Conservation (phyloP, 1,140 invertebrate species). For the Marisa cornuarietis region DNA sequence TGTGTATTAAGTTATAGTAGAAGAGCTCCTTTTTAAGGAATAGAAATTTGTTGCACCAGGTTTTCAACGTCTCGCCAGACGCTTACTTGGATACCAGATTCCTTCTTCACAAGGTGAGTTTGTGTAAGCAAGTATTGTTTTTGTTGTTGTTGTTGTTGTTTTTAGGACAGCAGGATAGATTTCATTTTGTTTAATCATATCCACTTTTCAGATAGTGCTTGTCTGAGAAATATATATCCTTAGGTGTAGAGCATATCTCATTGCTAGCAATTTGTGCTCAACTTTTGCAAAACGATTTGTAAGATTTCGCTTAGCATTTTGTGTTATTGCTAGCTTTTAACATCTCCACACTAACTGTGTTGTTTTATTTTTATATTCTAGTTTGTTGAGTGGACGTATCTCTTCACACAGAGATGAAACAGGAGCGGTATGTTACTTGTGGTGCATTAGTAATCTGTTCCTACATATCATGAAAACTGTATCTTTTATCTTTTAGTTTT, state of each 20-base stretch:
- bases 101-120: constrained; percentile 73
- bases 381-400: constrained; percentile 89
- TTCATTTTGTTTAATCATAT: neutral
- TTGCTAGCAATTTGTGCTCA: neutral
- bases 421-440: constrained; percentile 74
- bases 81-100: constrained; percentile 81
- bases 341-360: neutral
- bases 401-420: constrained; percentile 90
- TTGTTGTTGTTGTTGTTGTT: too few relatives aligned
- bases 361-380: constrained; percentile 78
- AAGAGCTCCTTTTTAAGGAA: neutral
- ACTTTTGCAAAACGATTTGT: neutral
- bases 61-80: constrained; percentile 96
- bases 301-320: constrained; percentile 1
- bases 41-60: constrained; percentile 69
- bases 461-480: too few relatives aligned
- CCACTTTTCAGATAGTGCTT: neutral
- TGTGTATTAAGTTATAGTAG: neutral
- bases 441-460: neutral
- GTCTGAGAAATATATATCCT: neutral
- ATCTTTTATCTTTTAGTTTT: too few relatives aligned
- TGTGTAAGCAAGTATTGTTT: constrained; percentile 33
- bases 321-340: too few relatives aligned
- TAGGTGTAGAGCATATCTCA: neutral
- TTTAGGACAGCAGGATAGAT: too few relatives aligned